Evolutionary conservation across 2,888 invertebrate genomes (phyloP).

Genomic region (Chalcosyrphus nemorum): DNA sequence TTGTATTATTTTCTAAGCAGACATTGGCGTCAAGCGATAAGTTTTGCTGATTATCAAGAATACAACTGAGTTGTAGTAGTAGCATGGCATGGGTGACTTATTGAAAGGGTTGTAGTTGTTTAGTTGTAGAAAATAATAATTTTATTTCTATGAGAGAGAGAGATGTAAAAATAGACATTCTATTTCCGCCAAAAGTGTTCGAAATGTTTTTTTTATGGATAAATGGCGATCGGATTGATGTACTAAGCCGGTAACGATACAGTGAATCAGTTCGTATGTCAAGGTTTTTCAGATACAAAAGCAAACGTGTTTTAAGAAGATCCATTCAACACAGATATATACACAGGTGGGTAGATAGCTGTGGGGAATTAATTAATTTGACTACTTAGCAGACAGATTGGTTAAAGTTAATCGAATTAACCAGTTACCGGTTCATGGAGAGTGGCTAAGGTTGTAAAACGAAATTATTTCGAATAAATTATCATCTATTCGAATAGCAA

Average conservation of each 20-base stretch:
- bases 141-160: not conserved
- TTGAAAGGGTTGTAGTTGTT: not conserved
- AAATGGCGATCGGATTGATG: not conserved
- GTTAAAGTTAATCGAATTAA: not conserved
- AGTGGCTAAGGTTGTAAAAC: not conserved
- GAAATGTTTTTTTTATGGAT: not conserved
- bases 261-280: not conserved
- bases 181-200: not conserved
- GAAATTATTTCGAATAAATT: not conserved
- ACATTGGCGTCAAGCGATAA: not conserved
- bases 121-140: not conserved
- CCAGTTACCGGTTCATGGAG: not conserved
- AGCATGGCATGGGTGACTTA: not conserved
- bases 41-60: not conserved
- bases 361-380: not conserved
- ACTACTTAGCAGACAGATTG: not conserved
- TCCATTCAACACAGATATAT: not conserved
- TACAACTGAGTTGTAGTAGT: not conserved
- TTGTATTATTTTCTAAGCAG: not conserved
- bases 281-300: not conserved
- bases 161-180: not conserved
- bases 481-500: not conserved
- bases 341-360: not conserved
- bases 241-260: not conserved
- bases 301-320: not conserved